Conservation (phyloP, 2,888 invertebrate genomes). For the Epirrhoe tristata region DNA sequence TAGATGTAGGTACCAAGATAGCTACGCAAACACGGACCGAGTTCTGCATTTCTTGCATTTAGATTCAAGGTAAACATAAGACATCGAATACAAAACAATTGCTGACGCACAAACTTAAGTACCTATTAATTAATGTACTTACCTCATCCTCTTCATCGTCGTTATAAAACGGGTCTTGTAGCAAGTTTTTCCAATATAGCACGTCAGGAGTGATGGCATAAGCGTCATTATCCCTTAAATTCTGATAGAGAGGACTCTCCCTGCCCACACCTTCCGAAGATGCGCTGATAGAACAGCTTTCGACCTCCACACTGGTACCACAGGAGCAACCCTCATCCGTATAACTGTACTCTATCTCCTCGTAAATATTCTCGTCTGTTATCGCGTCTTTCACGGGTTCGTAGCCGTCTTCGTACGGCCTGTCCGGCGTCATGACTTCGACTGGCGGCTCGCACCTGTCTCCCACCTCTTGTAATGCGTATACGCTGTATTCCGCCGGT, state of each 20-base stretch:
- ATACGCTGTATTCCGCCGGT: slow-evolving; percentile 69
- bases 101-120: slow-evolving; percentile 27
- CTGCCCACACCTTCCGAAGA: slow-evolving; percentile 74
- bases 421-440: slow-evolving; percentile 75
- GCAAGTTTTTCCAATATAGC: slow-evolving; percentile 81
- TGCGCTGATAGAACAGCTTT: slow-evolving; percentile 78
- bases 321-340: slow-evolving; percentile 80
- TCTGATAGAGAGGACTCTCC: slow-evolving; percentile 80
- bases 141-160: slow-evolving; percentile 86
- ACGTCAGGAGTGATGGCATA: slow-evolving; percentile 81
- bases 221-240: slow-evolving; percentile 78
- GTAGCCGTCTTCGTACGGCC: slow-evolving; percentile 77
- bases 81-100: slow-evolving; percentile 28
- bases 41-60: slow-evolving; percentile 36
- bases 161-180: slow-evolving; percentile 79
- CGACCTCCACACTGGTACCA: slow-evolving; percentile 79
- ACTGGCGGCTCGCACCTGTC: slow-evolving; percentile 77
- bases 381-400: slow-evolving; percentile 78
- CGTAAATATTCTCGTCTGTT: slow-evolving; percentile 80
- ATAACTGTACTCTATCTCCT: slow-evolving; percentile 77
- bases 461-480: slow-evolving; percentile 78
- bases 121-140: slow-evolving; percentile 47
- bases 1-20: too few relatives aligned
- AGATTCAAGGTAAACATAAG: slow-evolving; percentile 36
- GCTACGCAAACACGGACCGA: slow-evolving; percentile 22